Conservation (phyloP, 2,113 vertebrate genomes). For the Nesoenas mayeri region DNA sequence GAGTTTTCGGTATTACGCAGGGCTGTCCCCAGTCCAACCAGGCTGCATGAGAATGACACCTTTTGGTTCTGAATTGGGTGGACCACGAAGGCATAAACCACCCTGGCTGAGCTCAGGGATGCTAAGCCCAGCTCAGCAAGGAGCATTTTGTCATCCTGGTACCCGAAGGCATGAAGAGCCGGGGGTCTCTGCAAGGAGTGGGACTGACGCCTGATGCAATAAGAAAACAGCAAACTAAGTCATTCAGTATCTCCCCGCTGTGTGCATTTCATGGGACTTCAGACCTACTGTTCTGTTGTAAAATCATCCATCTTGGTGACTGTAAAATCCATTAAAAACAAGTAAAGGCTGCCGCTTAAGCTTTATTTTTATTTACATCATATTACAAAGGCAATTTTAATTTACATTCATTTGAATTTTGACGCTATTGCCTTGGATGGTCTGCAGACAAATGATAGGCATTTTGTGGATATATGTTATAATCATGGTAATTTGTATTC, state of each 20-base stretch:
- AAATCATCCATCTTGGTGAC: not conserved
- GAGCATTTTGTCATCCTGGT: rapidly evolving
- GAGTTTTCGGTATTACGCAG: not conserved
- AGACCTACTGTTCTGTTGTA: not conserved
- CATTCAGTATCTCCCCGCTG: not conserved
- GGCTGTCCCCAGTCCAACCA: too few relatives aligned
- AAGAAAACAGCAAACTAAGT: not conserved
- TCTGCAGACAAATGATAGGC: not conserved
- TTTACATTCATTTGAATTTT: not conserved
- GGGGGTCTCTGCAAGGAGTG: not conserved
- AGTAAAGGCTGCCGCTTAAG: not conserved
- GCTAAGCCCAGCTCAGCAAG: rapidly evolving
- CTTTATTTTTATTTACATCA: not conserved
- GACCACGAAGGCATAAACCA: rapidly evolving
- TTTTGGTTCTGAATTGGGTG: not conserved
- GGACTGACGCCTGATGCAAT: rapidly evolving
- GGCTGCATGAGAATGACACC: rapidly evolving
- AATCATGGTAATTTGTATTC: not conserved
- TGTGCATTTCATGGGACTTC: too few relatives aligned
- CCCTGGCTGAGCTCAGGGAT: rapidly evolving
- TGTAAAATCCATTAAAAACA: not conserved
- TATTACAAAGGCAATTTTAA: not conserved
- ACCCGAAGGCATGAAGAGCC: too few relatives aligned
- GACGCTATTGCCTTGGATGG: not conserved
- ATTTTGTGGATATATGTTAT: not conserved